These are phyloP conservation scores for Papilio demoleus DNA, from an alignment of 2,888 invertebrate species.

Conservation along the genomic window DNA sequence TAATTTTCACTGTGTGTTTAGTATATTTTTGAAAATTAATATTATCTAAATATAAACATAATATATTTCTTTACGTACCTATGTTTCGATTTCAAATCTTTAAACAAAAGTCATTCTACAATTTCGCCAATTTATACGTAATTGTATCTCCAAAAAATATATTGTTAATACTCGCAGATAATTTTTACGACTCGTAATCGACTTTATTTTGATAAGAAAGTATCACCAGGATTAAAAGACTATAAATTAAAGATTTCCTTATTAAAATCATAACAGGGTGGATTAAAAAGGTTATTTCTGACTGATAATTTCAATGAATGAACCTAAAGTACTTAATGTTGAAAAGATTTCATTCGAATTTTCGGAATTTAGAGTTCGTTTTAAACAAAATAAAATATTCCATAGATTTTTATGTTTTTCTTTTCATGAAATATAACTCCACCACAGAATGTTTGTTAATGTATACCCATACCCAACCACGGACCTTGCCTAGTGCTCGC, in stretches of 20 bases:
- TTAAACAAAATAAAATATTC: no score
- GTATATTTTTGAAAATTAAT: no score
- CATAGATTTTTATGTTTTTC: no score
- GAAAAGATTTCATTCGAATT: not conserved
- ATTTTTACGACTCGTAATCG: constrained; percentile 29
- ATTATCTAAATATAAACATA: not conserved
- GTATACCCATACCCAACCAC: no score
- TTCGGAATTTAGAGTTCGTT: no score
- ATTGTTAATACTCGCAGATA: constrained; percentile 19
- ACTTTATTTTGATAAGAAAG: constrained; percentile 22
- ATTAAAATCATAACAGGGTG: constrained; percentile 24
- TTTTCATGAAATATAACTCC: no score
- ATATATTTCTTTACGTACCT: constrained; percentile 7
- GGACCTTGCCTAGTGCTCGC: no score
- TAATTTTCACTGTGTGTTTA: no score
- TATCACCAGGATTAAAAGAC: constrained; percentile 23
- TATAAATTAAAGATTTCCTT: constrained; percentile 29
- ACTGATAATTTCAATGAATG: not conserved
- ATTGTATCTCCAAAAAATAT: not conserved
- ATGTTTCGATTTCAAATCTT: not conserved
- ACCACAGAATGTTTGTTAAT: no score
- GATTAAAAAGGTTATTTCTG: constrained; percentile 22
- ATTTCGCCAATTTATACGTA: constrained; percentile 21
- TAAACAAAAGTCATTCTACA: constrained; percentile 1
- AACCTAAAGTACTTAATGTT: not conserved